Evolutionary conservation across 2,888 invertebrate genomes (phyloP).

Genomic region (Alitta virens): DNA sequence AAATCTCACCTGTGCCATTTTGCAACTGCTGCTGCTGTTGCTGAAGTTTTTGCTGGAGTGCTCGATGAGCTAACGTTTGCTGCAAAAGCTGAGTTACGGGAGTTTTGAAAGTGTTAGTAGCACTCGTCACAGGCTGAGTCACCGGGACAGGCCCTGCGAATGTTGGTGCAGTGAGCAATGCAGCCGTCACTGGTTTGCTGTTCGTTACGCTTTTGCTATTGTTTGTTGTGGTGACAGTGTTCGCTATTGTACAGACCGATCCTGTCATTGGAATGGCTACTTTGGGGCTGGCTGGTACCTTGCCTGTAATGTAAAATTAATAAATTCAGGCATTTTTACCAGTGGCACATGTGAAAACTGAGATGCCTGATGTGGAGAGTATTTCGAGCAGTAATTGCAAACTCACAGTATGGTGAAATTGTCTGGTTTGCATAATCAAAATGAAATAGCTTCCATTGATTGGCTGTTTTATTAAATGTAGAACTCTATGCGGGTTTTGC

Average conservation of each 20-base stretch:
- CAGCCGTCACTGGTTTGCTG: neutral
- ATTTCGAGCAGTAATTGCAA: too few relatives aligned
- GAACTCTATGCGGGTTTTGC: too few relatives aligned
- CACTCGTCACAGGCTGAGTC: neutral
- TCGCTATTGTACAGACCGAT: neutral
- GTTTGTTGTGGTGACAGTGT: neutral
- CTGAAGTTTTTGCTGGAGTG: conserved; percentile 22
- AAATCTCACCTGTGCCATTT: too few relatives aligned
- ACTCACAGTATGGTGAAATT: too few relatives aligned
- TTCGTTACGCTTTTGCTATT: neutral
- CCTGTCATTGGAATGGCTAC: neutral
- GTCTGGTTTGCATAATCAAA: too few relatives aligned
- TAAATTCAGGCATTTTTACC: too few relatives aligned
- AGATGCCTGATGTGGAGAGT: too few relatives aligned
- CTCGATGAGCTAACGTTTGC: conserved; percentile 38
- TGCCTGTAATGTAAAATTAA: too few relatives aligned
- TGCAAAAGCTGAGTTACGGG: conserved; percentile 43
- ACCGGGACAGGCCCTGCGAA: neutral
- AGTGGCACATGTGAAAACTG: too few relatives aligned
- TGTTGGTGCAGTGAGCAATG: neutral
- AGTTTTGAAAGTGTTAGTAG: conserved; percentile 13
- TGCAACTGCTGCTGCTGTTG: conserved; percentile 9
- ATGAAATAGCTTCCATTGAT: too few relatives aligned
- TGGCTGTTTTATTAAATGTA: too few relatives aligned
- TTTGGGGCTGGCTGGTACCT: too few relatives aligned